phyloP scores from a whole-genome alignment of 1,140 invertebrate species.

The Bradysia coprophila region DNA sequence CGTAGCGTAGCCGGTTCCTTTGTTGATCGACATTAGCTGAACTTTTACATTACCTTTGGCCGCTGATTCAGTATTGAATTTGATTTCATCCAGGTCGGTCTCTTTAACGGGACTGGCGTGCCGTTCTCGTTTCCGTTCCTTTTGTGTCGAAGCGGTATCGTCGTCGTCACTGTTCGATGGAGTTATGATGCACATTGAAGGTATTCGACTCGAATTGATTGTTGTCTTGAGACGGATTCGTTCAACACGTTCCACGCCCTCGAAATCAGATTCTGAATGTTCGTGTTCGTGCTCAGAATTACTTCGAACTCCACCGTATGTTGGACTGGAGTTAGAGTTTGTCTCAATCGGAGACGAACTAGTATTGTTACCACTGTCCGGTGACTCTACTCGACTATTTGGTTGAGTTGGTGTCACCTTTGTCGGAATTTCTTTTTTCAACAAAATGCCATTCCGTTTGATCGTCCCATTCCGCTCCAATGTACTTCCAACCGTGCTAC shows the following conservation, averaged over 20 bases:
- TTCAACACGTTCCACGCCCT: slow-evolving; percentile 67
- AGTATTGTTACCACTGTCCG: slow-evolving; percentile 62
- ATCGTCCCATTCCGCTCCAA: slow-evolving; percentile 32
- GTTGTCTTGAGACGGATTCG: slow-evolving; percentile 69
- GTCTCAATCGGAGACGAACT: slow-evolving; percentile 64
- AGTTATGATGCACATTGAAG: slow-evolving; percentile 83
- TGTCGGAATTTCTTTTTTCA: slow-evolving; percentile 21
- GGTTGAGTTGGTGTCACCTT: slow-evolving; percentile 28
- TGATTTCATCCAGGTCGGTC: slow-evolving; percentile 10
- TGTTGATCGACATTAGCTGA: background rate
- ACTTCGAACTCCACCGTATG: slow-evolving; percentile 40
- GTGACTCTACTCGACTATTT: slow-evolving; percentile 38
- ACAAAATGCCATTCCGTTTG: slow-evolving; percentile 25
- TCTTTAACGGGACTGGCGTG: slow-evolving; percentile 13
- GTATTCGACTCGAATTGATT: slow-evolving; percentile 70
- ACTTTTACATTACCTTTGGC: slow-evolving; percentile 2
- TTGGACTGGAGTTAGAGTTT: slow-evolving; percentile 38
- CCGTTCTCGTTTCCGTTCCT: background rate
- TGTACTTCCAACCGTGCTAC: slow-evolving; percentile 30
- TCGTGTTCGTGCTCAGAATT: slow-evolving; percentile 51
- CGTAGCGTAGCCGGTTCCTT: background rate
- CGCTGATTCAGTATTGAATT: slow-evolving; percentile 7
- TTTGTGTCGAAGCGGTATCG: slow-evolving; percentile 1
- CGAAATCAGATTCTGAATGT: slow-evolving; percentile 63
- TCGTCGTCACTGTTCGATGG: slow-evolving; percentile 75